These are phyloP conservation scores for Siniperca obscura DNA, from an alignment of 2,797 vertebrate genomes.

Conservation along the genomic window DNA sequence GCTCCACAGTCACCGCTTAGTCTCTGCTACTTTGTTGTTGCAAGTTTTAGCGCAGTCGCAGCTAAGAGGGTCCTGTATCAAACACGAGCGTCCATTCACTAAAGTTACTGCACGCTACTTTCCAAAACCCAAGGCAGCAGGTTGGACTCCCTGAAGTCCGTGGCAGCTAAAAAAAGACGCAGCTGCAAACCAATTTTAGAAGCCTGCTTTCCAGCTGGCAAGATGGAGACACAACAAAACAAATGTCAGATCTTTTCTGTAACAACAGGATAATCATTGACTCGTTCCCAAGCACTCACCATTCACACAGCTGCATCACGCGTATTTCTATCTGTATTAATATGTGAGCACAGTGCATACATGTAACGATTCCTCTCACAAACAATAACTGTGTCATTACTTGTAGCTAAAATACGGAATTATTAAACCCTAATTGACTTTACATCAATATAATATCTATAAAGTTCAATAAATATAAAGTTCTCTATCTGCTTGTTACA, in stretches of 20 bases:
- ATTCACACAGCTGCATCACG: neutral
- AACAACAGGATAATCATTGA: neutral
- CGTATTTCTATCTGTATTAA: too few relatives aligned
- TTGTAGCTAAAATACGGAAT: neutral
- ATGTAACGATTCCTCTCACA: neutral
- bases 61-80: neutral
- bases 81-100: neutral
- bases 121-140: neutral
- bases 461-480: too few relatives aligned
- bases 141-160: neutral
- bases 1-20: rapidly evolving
- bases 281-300: neutral
- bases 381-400: neutral
- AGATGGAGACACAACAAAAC: conserved; percentile 7
- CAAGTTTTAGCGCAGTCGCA: neutral
- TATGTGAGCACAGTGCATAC: neutral
- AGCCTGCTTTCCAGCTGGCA: neutral
- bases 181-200: conserved; percentile 18
- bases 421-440: neutral
- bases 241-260: neutral
- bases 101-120: neutral
- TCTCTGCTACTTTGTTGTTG: too few relatives aligned
- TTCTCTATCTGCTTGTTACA: too few relatives aligned
- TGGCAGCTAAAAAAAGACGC: conserved; percentile 53
- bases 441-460: too few relatives aligned